Evolutionary conservation across 2,797 vertebrate genomes (phyloP).

Genomic region (Poecile montanus): DNA sequence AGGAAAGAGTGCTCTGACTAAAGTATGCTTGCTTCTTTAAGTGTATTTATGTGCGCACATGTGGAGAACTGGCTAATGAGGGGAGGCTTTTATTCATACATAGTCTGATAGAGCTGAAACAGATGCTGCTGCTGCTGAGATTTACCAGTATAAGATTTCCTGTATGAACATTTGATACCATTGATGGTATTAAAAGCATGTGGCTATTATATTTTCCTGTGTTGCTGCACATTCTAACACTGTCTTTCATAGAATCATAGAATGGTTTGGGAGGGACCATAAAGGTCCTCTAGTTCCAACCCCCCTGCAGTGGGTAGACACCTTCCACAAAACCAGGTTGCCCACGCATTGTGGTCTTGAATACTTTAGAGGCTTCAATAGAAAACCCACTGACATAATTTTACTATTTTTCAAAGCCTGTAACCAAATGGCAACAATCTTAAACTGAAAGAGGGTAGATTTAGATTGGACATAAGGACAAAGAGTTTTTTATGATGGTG

Average conservation of each 20-base stretch:
- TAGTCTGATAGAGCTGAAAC: background rate
- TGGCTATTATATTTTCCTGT: background rate
- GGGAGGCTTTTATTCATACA: background rate
- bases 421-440: background rate
- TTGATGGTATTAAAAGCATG: background rate
- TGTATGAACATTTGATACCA: background rate
- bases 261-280: background rate
- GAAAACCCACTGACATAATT: background rate
- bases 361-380: background rate
- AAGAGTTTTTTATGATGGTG: background rate
- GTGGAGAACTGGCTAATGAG: background rate
- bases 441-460: background rate
- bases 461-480: background rate
- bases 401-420: background rate
- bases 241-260: background rate
- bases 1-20: background rate
- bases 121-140: background rate
- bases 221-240: background rate
- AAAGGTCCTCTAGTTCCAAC: background rate
- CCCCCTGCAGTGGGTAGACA: background rate
- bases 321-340: background rate
- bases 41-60: rapidly evolving
- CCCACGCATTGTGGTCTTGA: background rate
- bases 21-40: background rate
- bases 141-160: background rate